Conservation (phyloP, 1,140 invertebrate genomes). For the Zaprionus ghesquierei region DNA sequence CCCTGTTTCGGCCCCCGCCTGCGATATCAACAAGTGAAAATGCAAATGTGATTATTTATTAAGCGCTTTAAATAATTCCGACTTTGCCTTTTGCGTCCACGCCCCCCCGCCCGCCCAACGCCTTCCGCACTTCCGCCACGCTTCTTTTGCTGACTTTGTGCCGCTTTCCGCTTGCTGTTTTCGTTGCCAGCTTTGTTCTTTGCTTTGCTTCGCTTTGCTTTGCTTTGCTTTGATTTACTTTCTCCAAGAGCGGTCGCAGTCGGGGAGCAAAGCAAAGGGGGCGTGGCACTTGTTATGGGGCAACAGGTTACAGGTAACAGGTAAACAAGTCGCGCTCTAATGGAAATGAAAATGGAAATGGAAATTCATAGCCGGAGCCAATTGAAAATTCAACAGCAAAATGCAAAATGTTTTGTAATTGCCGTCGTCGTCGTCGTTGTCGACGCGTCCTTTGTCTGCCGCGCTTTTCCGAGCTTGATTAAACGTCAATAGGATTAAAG, state of each 20-base stretch:
- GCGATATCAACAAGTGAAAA: slow-evolving; percentile 78
- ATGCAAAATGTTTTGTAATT: slow-evolving; percentile 63
- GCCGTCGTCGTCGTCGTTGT: not conserved
- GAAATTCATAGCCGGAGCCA: slow-evolving; percentile 57
- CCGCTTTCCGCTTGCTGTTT: not conserved
- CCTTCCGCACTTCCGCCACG: not conserved
- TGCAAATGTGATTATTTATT: slow-evolving; percentile 81
- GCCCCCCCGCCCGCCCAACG: not conserved
- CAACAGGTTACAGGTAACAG: slow-evolving; percentile 46
- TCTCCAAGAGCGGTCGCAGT: not conserved
- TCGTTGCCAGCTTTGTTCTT: not conserved
- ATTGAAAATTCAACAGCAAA: slow-evolving; percentile 68
- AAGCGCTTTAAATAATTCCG: slow-evolving; percentile 75
- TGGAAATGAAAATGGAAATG: slow-evolving; percentile 43
- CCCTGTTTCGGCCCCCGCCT: slow-evolving; percentile 9
- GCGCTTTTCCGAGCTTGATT: slow-evolving; percentile 49
- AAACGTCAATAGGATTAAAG: slow-evolving; percentile 78
- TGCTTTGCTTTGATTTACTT: slow-evolving; percentile 34
- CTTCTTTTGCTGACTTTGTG: slow-evolving; percentile 2
- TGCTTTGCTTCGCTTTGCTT: slow-evolving; percentile 1
- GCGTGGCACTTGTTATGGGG: not conserved
- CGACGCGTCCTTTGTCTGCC: slow-evolving; percentile 22
- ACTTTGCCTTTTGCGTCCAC: slow-evolving; percentile 12
- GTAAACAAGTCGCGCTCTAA: slow-evolving; percentile 19
- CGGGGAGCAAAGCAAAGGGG: not conserved